Percentiles rank a stretch among this genome's conserved stretches.
phyloP scores from a whole-genome alignment of 2,888 invertebrate species.

The Blastobasis lacticolella region DNA sequence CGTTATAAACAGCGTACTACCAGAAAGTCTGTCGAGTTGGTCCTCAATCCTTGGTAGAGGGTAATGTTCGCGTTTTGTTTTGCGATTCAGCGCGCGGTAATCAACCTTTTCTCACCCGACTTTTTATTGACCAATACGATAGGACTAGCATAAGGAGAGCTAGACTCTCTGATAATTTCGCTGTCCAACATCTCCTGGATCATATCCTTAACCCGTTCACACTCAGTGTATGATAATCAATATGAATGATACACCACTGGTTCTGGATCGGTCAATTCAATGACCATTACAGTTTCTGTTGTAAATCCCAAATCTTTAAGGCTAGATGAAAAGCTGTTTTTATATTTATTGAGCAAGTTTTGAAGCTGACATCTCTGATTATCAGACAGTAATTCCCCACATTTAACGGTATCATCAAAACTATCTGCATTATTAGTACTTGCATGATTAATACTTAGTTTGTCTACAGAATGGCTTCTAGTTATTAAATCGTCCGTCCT shows the following conservation, averaged over 20 bases:
- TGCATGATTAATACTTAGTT: too few species aligned
- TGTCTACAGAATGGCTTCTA: not conserved
- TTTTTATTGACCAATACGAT: too few species aligned
- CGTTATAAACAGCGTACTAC: too few species aligned
- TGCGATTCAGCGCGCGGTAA: too few species aligned
- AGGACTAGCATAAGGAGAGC: too few species aligned
- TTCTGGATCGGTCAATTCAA: conserved; percentile 7
- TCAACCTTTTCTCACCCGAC: too few species aligned
- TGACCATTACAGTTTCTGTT: conserved; percentile 9
- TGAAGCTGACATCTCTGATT: not conserved
- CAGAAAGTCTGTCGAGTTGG: too few species aligned
- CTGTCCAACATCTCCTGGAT: conserved; percentile 10
- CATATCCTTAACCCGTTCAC: conserved; percentile 8
- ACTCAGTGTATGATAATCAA: conserved; percentile 8
- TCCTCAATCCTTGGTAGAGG: too few species aligned
- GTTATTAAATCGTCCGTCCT: not conserved
- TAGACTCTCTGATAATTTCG: conserved; percentile 13
- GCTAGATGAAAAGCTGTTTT: conserved; percentile 7
- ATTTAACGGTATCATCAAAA: too few species aligned
- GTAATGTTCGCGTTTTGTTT: too few species aligned
- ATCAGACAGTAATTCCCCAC: too few species aligned
- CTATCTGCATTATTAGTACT: too few species aligned
- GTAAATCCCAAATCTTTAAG: conserved; percentile 10
- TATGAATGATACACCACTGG: conserved; percentile 15
- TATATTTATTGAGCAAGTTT: conserved; percentile 2